Evolutionary conservation across 2,113 vertebrate species (phyloP).

Genomic region (Piprites chloris): DNA sequence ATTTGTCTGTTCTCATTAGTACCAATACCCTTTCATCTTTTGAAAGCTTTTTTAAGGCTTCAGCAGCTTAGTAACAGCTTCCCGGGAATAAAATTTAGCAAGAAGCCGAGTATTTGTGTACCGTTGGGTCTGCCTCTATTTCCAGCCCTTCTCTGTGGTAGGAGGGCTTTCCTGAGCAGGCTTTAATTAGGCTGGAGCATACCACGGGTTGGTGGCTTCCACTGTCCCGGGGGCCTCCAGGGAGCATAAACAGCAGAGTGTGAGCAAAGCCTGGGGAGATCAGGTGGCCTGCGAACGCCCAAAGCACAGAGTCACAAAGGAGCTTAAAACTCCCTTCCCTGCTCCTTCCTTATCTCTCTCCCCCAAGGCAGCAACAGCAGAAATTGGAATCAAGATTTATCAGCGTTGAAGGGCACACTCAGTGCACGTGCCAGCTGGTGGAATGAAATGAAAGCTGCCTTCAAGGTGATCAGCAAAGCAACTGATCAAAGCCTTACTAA

Average conservation of each 20-base stretch:
- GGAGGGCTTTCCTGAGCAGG: neutral
- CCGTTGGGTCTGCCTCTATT: neutral
- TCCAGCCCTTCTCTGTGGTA: neutral
- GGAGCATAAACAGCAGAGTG: neutral
- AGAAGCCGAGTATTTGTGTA: neutral
- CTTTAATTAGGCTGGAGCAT: neutral
- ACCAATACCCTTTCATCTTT: neutral
- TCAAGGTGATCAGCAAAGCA: neutral
- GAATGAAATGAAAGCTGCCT: neutral
- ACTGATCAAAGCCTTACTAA: neutral
- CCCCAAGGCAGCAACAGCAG: neutral
- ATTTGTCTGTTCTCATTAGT: neutral
- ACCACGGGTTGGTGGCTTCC: neutral
- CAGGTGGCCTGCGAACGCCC: neutral
- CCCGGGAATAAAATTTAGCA: neutral
- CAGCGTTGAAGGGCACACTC: neutral
- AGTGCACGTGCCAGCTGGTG: neutral
- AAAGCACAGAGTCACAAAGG: neutral
- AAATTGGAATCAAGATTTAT: neutral
- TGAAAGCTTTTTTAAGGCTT: neutral
- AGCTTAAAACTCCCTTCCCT: neutral
- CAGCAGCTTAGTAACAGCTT: neutral
- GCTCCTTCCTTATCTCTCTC: neutral
- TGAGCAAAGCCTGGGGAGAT: neutral
- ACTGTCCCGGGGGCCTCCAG: rapidly evolving